These are phyloP conservation scores for Phrynosoma platyrhinos DNA, from an alignment of 2,113 vertebrate species.

Conservation along the genomic window DNA sequence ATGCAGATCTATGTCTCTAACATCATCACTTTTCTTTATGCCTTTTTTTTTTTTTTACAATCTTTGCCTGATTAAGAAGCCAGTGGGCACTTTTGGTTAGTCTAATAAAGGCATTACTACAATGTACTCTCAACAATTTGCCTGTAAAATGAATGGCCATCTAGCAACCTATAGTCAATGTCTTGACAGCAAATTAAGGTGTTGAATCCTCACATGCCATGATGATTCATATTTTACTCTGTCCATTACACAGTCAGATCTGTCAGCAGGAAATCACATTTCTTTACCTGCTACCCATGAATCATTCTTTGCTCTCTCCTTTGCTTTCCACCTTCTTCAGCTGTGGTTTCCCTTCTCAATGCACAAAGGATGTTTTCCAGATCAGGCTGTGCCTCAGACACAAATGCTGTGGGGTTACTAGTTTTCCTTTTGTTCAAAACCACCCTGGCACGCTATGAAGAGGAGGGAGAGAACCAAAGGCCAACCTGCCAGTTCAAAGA, in stretches of 20 bases:
- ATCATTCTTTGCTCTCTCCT: not conserved
- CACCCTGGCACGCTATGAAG: not conserved
- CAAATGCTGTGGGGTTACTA: not conserved
- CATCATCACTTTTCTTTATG: no score
- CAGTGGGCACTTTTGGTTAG: no score
- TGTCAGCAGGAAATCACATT: not conserved
- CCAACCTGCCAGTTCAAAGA: not conserved
- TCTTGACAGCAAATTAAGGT: not conserved
- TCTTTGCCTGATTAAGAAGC: no score
- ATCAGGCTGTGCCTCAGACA: not conserved
- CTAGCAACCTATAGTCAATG: not conserved
- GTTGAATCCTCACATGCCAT: not conserved
- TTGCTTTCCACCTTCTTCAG: not conserved
- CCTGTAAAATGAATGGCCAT: not conserved
- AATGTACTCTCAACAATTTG: not conserved
- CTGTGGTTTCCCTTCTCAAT: conserved; percentile 24
- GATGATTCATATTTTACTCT: not conserved
- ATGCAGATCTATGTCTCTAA: no score
- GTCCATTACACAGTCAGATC: not conserved
- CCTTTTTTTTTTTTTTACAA: no score
- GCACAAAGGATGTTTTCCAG: not conserved
- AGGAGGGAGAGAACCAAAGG: not conserved
- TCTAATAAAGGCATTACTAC: no score
- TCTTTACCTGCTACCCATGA: not conserved
- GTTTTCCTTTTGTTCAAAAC: not conserved